Base-by-base conservation (phyloP, 2,888 invertebrate species). In the Achlya flavicornis region DNA sequence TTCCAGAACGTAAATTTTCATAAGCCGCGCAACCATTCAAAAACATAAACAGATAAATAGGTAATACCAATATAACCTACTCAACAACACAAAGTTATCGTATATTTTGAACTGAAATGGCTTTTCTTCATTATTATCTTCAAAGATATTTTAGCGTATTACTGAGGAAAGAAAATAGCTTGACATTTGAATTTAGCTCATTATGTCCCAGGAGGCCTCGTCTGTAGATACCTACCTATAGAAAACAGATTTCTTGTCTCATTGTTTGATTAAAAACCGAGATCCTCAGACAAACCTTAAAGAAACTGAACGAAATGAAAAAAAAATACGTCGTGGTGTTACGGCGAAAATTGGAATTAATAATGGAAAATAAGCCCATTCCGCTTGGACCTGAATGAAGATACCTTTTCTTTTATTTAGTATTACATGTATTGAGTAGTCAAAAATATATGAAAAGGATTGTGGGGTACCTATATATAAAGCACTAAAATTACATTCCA, bases 171-270 rank as follows among this genome's bases (percentile, higher is more conserved):
- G 53, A 53, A 61, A 46, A 61, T 64, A 67, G 66, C 67, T 63
- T 74, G 66, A 63, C 67, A 65, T 66, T 71, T 73, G 76, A 80
- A 81, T 79, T 78, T 74, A 80, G 78, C 78, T 83, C 79, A 81
- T 84, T 83, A 78, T 67, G 68, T 61, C 69, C 75, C 66, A 63
- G 74, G 74, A 66, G 64, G 65, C 58, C 63, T 67, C 65, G 64
- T 66, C 70, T 66, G 66, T 64, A 46, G n/a, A 46, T 41, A 69
- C 68, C 66, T 76, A 73, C 68, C 66, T 76, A 73, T 67, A 69
- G 12, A 74, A 76, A 72, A 76, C 76, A 74, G 71, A 76, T 73
- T 53, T 53, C 53, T 53, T 53, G 53, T 70, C 72, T 68, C 66
- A 78, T 80, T 83, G 76, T 81, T 79, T 77, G 70, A 76, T 76